Percentiles rank a stretch among this genome's conserved stretches.
Conservation (phyloP, 2,797 vertebrate species). For the Steatocranus sp. region DNA sequence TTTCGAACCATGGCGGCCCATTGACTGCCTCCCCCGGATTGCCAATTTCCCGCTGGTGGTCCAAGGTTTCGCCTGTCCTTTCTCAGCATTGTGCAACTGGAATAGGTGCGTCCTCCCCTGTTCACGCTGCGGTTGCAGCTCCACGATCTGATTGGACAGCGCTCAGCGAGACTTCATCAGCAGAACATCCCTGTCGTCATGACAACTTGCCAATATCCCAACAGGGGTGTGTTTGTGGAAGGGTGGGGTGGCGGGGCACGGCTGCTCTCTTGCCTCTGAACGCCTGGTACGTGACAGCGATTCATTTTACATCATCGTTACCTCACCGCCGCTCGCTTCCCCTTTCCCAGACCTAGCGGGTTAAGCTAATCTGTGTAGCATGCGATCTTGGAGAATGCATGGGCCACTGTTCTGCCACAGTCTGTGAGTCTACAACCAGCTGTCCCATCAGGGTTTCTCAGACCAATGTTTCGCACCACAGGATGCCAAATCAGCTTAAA, state of each 20-base stretch:
- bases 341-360: slow-evolving; percentile 24
- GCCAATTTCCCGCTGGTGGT: slow-evolving; percentile 87
- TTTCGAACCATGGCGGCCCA: slow-evolving; percentile 85
- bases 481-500: slow-evolving; percentile 71
- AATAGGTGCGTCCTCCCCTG: slow-evolving; percentile 98
- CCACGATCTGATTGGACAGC: slow-evolving; percentile 96
- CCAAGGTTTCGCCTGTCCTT: slow-evolving; percentile 88
- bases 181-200: slow-evolving; percentile 99
- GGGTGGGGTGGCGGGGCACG: slow-evolving; percentile 55
- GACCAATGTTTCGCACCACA: slow-evolving; percentile 63
- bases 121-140: slow-evolving; percentile 93
- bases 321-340: slow-evolving; percentile 61
- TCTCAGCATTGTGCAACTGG: slow-evolving; percentile 91
- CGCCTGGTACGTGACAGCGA: slow-evolving; percentile 73
- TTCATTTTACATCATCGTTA: slow-evolving; percentile 81
- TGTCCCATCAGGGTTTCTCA: slow-evolving; percentile 59
- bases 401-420: slow-evolving; percentile 23
- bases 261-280: slow-evolving; percentile 66
- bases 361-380: slow-evolving; percentile 58
- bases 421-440: slow-evolving; percentile 46
- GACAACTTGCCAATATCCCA: slow-evolving; percentile 94
- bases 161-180: slow-evolving; percentile 94
- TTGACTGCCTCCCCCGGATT: slow-evolving; percentile 82
- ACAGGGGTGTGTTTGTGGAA: slow-evolving; percentile 68
- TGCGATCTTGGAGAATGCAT: slow-evolving; percentile 26